A percentile compares a stretch with the other conserved stretches of the same genome.
Conservation (phyloP, 2,113 vertebrate species). For the Leucosticte australis region DNA sequence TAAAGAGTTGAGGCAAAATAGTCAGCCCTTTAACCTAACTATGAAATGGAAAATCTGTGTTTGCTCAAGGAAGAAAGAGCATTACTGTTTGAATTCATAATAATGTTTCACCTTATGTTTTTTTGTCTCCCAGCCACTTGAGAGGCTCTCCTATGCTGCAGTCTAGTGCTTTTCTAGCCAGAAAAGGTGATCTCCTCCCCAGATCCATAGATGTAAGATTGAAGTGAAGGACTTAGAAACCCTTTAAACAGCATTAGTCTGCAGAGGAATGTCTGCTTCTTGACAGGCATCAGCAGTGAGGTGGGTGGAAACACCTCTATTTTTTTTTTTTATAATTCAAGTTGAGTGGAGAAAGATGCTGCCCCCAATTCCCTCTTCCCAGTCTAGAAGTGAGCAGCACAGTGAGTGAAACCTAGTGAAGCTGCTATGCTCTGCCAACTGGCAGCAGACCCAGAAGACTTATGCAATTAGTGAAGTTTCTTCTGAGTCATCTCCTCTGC, state of each 20-base stretch:
- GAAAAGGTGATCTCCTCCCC: not conserved
- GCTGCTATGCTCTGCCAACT: not conserved
- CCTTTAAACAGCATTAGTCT: not conserved
- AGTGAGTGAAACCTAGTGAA: not conserved
- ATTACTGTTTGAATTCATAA: slow-evolving; percentile 10
- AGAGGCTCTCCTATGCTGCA: not conserved
- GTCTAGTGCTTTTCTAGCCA: not conserved
- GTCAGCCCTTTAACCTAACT: not conserved
- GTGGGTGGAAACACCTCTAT: slow-evolving; percentile 12
- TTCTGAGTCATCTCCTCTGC: not conserved
- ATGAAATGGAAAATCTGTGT: not conserved
- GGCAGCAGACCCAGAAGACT: slow-evolving; percentile 16
- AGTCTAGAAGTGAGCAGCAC: slow-evolving; percentile 5
- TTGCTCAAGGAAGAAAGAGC: not conserved
- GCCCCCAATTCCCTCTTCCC: not conserved
- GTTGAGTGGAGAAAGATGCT: not conserved
- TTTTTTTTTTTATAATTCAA: not conserved
- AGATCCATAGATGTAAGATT: not conserved
- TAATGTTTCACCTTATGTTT: not conserved
- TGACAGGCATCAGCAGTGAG: not conserved
- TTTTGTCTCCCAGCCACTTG: not conserved
- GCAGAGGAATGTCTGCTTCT: not conserved
- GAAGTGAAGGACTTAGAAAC: not conserved
- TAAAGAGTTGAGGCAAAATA: not conserved
- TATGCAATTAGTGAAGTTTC: not conserved